Evolutionary conservation across 2,888 invertebrate genomes (phyloP), one percentile per base, ranked within the genome.

Genomic region (Pheosia gnoma): DNA sequence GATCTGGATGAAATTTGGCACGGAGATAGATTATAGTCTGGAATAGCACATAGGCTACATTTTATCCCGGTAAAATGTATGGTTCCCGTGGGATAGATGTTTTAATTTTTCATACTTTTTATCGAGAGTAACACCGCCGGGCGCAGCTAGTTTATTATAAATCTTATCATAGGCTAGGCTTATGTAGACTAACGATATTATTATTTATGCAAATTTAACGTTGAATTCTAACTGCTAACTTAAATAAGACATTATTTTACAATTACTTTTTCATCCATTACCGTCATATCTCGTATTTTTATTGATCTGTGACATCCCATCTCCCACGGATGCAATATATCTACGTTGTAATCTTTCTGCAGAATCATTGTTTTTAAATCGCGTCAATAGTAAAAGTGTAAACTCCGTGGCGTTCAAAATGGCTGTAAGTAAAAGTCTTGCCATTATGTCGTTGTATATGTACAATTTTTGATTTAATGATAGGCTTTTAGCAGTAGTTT

Each of bases 331-430:
- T 47, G 54, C 61, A 56, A 36, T 54, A 38, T 52, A 25, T 53
- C 58, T 43, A 59, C 61, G 67, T 49, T 58, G 67, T 51, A 8
- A 25, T 9, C 25, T 51, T 51, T 84, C 77, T 85, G 87, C 80
- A 73, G 81, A 85, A 85, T 88, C 88, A 88, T 85, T 83, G 81
- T 82, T 83, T 87, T 83, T 81, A 82, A 82, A 77, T 75, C 79
- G 71, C 72, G 71, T 71, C 63, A 67, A 82, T 88, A 88, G 89
- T 89, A 89, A 88, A 87, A 89, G 89, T 88, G 82, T 82, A 74
- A 78, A 79, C 80, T 77, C 75, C 63, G 74, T 66, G 72, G 72
- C 77, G 66, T 72, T 69, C 73, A 69, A 76, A 71, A 71, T 65
- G 49, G 55, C 60, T 62, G 10, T 25, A 6, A 62, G 62, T 67